Base-by-base conservation (phyloP, 2,888 invertebrate species). In the Drosophila recens region DNA sequence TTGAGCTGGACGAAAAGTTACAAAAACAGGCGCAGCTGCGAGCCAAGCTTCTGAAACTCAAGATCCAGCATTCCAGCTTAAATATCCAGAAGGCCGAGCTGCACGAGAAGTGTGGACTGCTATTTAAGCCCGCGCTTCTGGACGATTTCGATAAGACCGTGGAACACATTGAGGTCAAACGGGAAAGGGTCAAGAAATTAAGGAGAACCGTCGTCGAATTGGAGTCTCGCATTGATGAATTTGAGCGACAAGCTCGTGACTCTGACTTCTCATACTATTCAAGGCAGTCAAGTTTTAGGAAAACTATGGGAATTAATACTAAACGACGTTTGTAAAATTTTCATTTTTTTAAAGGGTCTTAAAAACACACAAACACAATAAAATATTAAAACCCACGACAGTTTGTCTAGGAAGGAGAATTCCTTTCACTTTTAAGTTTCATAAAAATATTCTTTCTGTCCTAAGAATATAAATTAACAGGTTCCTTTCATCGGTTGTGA, bases 101-200 rank as follows among this genome's bases (percentile, higher is more conserved):
- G 10, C 13, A 56, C 0, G 13, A 17, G 2, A 54, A 48, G 17
- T 43, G 57, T 11, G 82, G 79, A 8, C 33, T 80, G 15, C 67
- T 81, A 17, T 61, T 51, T 13, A 78, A 64, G 38, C 67, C 72
- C 0, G 68, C 75, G 0, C 57, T 80, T 0, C 17, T 80, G 6
- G 0, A 43, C 8, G 79, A 80, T 17, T 81, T 33, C 17, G 79
- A 80, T 27, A 10, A 38, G 0, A 79, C 75, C 8, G 46, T 62
- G 6, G 65, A 66, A 0, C 0, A 5, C 3, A 36, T 63, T 0
- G 36, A 34, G 0, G 0, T 3, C 1, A 72, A 57, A 8, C 42
- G 40, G 0, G 2, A 33, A 1, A 13, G 1, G 0, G 53, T 80
- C n/a, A 13, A 38, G 0, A 33, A 63, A 2, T 23, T 56, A 0